Base-by-base conservation (phyloP, 2,113 vertebrate species). In the Jaculus jaculus region DNA sequence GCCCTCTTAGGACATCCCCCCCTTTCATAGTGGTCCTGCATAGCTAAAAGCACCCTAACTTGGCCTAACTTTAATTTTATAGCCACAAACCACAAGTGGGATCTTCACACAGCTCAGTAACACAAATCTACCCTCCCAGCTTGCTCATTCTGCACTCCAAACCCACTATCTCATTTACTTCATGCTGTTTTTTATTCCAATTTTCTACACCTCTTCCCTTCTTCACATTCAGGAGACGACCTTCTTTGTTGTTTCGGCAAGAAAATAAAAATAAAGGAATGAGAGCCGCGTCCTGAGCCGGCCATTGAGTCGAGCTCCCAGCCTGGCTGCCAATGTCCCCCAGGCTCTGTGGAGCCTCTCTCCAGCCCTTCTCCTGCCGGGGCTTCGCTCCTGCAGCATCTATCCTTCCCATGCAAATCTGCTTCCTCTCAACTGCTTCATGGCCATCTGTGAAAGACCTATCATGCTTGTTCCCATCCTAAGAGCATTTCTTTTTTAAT, bases 21-120 rank as follows among this genome's bases (percentile, higher is more conserved):
- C 17, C n/a, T 68, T 18, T 24, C 8, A 51, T 66, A 51, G 54
- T 32, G 28, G 32, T 24, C 30, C 66, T 37, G 0, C 61, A 68
- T 21, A 23, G 30, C 69, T 37, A 61, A 2, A 26, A 21, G 32
- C 47, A 37, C 37, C 2, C 61, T 66, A 9, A 51, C 39, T 58
- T 92, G 60, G 16, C 26, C 51, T 60, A 30, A 20, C 71, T 93
- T 93, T 93, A 75, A 84, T 65, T 87, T 83, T 39, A 37, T 51
- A 74, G 85, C 63, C 42, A 30, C 16, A 58, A 4, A 85, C 39
- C 32, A 34, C 71, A 72, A 34, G 5, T 0, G 37, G 42, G n/a
- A 69, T 26, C 65, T 79, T 13, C 26, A 51, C 60, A 37, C 15
- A 32, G 58, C 82, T 58, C 17, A 73, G 91, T 11, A 28, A 24